Evolutionary conservation across 2,888 invertebrate species (phyloP).

Genomic region (Conchocele bisecta): DNA sequence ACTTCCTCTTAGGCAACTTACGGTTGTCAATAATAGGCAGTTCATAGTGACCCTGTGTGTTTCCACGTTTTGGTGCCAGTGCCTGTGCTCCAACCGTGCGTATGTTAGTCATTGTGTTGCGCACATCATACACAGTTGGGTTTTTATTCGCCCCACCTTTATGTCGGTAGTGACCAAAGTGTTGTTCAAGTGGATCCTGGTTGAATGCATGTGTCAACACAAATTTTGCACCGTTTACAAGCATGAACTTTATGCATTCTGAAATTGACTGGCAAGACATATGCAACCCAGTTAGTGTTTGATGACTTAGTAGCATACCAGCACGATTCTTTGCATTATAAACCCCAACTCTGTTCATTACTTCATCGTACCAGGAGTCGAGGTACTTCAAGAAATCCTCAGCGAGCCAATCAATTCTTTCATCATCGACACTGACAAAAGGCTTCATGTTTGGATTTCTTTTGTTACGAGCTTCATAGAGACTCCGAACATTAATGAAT

Average conservation of each 20-base stretch:
- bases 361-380: conserved; percentile 10
- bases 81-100: no score
- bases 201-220: conserved; percentile 43
- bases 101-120: conserved; percentile 24
- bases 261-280: conserved; percentile 15
- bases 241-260: neutral
- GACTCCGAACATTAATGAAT: conserved; percentile 43
- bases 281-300: conserved; percentile 32
- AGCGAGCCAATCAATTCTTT: conserved; percentile 12
- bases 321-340: neutral
- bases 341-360: neutral
- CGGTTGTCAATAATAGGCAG: no score
- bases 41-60: no score
- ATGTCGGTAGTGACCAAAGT: conserved; percentile 34
- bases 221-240: conserved; percentile 23
- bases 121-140: conserved; percentile 30
- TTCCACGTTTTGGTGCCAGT: no score
- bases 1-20: no score
- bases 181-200: conserved; percentile 44
- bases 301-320: conserved; percentile 16
- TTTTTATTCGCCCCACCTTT: conserved; percentile 21
- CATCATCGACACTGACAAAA: conserved; percentile 10
- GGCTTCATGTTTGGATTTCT: conserved; percentile 27
- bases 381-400: conserved; percentile 26
- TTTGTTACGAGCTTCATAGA: conserved; percentile 22